phyloP scores from a whole-genome alignment of 2,113 vertebrate genomes.

The Beaufortia kweichowensis region DNA sequence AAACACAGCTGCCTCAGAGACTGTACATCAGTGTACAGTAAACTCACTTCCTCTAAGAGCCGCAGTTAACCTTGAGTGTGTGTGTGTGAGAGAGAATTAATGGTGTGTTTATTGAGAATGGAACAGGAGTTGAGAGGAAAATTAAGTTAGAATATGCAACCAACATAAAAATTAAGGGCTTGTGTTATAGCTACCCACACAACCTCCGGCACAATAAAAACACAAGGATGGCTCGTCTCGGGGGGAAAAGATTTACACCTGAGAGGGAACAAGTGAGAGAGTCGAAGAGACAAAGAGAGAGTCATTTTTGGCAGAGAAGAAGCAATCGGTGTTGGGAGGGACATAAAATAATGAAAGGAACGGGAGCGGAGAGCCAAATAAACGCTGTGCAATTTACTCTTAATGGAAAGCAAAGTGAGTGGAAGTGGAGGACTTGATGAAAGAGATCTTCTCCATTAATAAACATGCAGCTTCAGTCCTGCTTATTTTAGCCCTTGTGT shows the following conservation, averaged over 20 bases:
- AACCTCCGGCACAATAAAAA: conserved; percentile 1
- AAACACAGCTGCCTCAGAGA: conserved; percentile 24
- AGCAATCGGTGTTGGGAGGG: conserved; percentile 11
- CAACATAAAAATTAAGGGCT: neutral
- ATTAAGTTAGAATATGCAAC: conserved; percentile 28
- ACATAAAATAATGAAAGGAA: conserved; percentile 8
- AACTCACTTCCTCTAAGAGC: conserved; percentile 43
- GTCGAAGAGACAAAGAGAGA: neutral
- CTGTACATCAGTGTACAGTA: conserved; percentile 13
- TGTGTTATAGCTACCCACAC: conserved; percentile 15
- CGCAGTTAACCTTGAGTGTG: conserved; percentile 48
- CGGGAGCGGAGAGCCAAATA: conserved; percentile 22
- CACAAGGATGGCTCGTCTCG: neutral
- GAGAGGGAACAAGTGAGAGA: neutral
- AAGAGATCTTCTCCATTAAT: conserved; percentile 20
- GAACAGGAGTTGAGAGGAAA: neutral
- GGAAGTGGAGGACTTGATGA: neutral
- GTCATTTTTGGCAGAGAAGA: neutral
- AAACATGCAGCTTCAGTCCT: conserved; percentile 1
- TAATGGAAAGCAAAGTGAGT: conserved; percentile 17
- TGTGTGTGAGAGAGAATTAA: neutral
- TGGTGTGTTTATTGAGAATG: conserved; percentile 8
- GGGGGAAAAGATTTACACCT: neutral
- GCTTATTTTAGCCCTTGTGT: conserved; percentile 14
- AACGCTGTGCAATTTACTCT: conserved; percentile 20